phyloP scores from a whole-genome alignment of 2,797 vertebrate species.

The Neoniphon sammara region DNA sequence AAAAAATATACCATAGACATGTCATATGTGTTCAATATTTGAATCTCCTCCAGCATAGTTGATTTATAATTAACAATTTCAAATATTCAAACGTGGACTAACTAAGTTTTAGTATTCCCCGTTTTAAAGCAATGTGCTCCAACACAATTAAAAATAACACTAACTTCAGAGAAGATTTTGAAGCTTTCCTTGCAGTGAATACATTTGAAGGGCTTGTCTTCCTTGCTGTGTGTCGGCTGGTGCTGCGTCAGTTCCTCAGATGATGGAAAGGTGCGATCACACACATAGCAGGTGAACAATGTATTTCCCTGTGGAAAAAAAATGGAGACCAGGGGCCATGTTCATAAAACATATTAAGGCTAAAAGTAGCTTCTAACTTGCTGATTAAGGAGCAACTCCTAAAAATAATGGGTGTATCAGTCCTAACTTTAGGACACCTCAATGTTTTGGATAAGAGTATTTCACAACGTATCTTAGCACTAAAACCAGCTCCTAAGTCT shows the following conservation, averaged over 20 bases:
- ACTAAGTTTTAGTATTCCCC: not conserved
- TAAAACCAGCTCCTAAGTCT: too few relatives aligned
- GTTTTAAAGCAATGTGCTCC: too few relatives aligned
- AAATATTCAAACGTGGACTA: not conserved
- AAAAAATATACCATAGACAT: not conserved
- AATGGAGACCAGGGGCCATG: not conserved
- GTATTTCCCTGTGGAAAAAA: conserved; percentile 79
- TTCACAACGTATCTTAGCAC: too few relatives aligned
- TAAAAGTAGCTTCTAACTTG: too few relatives aligned
- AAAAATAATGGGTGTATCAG: too few relatives aligned
- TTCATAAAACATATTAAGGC: too few relatives aligned
- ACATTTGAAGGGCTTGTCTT: conserved; percentile 88
- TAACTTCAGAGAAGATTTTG: conserved; percentile 86
- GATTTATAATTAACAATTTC: not conserved
- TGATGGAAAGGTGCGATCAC: conserved; percentile 84
- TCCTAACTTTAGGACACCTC: too few relatives aligned
- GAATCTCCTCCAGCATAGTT: not conserved
- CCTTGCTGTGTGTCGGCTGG: conserved; percentile 87
- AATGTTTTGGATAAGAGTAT: too few relatives aligned
- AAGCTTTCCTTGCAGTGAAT: conserved; percentile 85
- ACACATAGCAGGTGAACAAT: conserved; percentile 89
- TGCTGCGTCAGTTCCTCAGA: conserved; percentile 86
- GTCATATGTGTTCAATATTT: not conserved
- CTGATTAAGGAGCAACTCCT: too few relatives aligned
- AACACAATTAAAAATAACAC: conserved; percentile 10